These are phyloP conservation scores for Ichneumoninae sp. DNA, from an alignment of 2,888 invertebrate species.

Conservation along the genomic window DNA sequence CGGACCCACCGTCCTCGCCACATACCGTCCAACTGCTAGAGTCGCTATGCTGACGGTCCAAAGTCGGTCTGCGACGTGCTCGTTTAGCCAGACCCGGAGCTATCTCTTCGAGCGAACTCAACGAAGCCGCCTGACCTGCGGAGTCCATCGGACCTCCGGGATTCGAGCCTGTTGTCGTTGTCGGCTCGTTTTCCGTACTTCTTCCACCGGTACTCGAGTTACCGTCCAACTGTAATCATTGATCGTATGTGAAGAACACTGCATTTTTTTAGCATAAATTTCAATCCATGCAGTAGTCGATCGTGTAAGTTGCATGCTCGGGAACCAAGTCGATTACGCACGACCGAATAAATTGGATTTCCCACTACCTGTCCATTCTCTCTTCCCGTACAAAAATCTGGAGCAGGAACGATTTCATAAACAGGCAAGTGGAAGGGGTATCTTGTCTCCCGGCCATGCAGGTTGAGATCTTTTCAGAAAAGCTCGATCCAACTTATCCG, in stretches of 20 bases:
- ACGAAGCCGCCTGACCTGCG: constrained; percentile 83
- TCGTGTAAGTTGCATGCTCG: no score
- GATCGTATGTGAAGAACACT: not conserved
- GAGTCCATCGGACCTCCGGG: constrained; percentile 74
- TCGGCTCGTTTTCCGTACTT: constrained; percentile 77
- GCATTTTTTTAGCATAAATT: not conserved
- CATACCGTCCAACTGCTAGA: constrained; percentile 80
- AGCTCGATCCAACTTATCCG: no score
- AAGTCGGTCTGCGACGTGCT: constrained; percentile 81
- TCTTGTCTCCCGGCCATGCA: no score
- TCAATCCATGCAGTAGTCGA: no score
- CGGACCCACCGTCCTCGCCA: constrained; percentile 86
- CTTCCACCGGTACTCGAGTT: constrained; percentile 77
- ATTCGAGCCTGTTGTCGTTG: constrained; percentile 66
- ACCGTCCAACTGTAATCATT: constrained; percentile 78
- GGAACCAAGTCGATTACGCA: no score
- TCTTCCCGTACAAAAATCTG: no score
- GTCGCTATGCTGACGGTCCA: constrained; percentile 82
- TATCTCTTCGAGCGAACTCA: constrained; percentile 84
- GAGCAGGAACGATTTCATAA: no score
- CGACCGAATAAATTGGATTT: no score
- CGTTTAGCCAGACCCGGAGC: constrained; percentile 82
- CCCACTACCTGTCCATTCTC: no score
- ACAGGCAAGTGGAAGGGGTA: no score
- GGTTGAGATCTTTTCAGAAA: no score